Evolutionary conservation across 2,797 vertebrate genomes (phyloP).

Genomic region (Microchirus variegatus): DNA sequence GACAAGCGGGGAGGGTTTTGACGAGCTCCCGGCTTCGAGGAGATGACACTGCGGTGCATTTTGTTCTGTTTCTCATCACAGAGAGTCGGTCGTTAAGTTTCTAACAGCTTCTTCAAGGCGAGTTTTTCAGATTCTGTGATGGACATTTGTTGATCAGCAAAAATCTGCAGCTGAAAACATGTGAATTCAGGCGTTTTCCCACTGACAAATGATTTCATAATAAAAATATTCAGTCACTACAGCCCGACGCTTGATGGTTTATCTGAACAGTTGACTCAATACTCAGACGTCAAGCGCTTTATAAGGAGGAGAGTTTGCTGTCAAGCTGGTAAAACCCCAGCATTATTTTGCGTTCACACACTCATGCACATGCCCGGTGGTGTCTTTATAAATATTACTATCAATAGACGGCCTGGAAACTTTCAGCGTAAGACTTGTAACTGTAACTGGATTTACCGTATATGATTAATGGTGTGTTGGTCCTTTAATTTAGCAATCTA

Average conservation of each 20-base stretch:
- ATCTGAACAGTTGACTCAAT: constrained; percentile 20
- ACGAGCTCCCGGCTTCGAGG: not conserved
- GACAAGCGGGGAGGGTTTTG: constrained; percentile 37
- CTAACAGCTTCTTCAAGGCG: no score
- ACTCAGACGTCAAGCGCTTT: constrained; percentile 49
- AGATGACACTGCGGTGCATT: constrained; percentile 47
- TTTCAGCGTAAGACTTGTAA: constrained; percentile 12
- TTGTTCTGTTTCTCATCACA: constrained; percentile 29
- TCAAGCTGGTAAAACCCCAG: constrained; percentile 17
- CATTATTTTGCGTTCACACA: constrained; percentile 5
- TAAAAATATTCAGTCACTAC: not conserved
- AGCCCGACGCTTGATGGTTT: not conserved
- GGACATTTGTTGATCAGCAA: no score
- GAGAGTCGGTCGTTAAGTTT: not conserved
- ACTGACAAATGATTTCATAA: not conserved
- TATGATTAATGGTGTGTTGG: constrained; percentile 14
- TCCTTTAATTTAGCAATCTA: constrained; percentile 11
- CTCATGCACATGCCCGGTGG: not conserved
- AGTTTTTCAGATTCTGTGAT: not conserved
- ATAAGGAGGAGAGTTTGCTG: constrained; percentile 35
- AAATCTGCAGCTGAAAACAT: no score
- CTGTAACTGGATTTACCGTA: constrained; percentile 14
- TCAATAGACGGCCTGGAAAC: constrained; percentile 34
- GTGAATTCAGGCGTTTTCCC: no score
- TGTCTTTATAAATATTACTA: constrained; percentile 33